Base-by-base conservation (phyloP, 2,797 vertebrate species). In the Cossypha heuglini region DNA sequence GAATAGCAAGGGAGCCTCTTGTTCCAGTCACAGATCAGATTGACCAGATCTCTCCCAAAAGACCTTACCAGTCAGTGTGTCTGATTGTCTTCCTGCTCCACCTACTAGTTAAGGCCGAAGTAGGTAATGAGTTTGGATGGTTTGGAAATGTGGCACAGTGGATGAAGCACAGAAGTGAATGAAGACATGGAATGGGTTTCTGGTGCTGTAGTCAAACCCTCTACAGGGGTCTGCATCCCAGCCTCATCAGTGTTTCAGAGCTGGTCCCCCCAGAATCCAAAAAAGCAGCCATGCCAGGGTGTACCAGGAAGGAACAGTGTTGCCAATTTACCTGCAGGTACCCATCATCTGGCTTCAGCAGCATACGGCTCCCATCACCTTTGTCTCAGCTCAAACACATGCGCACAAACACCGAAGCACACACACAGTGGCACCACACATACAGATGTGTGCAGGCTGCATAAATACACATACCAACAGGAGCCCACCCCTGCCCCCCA, bases 1-100 rank as follows among this genome's bases (percentile, higher is more conserved):
- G 29, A 89, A 59, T 13, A 81, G 43, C 52, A 58, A 73, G 28
- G 59, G 45, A 93, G 35, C 18, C 26, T 81, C 26, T 82, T 69
- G 31, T 75, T 90, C 62, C 35, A 73, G 37, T 81, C 66, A 63
- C n/a, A 55, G 51, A 66, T 45, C 40, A 91, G 40, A 66, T 19
- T 46, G 68, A 69, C 48, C 38, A 86, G 37, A 57, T 54, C 10
- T 74, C 63, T 94, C 57, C 24, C 43, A 52, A 58, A 88, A 85
- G 59, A 84, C 66, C 26, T 74, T 59, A 69, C 48, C 1, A 6
- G 38, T 63, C 24, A 66, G 37, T 14, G 37, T 42, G 54, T 54
- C 45, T 46, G 59, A 88, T 76, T 90, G 52, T 92, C 90, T 73
- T 94, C 88, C 88, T 90, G 88, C n/a, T 85, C 51, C 80, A 86